phyloP scores from a whole-genome alignment of 2,888 invertebrate species.

The Cheilosia scutellata region DNA sequence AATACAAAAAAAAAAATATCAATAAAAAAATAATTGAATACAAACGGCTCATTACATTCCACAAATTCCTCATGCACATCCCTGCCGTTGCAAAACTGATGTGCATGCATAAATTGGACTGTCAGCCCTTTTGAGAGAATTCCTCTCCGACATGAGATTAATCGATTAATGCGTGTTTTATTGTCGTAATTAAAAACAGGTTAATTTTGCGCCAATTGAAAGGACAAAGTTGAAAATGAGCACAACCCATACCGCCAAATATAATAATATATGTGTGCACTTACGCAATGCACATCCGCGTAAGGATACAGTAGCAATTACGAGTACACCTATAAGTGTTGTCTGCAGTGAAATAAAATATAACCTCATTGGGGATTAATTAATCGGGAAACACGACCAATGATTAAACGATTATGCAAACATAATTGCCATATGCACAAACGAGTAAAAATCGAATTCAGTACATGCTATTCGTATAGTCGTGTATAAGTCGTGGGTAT shows the following conservation, averaged over 20 bases:
- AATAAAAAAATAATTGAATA: slow-evolving; percentile 47
- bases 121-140: slow-evolving; percentile 21
- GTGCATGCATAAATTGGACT: slow-evolving; percentile 3
- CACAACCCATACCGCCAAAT: background rate
- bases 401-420: slow-evolving; percentile 57
- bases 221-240: slow-evolving; percentile 3
- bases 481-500: background rate
- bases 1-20: slow-evolving; percentile 4
- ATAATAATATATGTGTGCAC: background rate
- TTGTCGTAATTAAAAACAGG: slow-evolving; percentile 61
- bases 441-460: background rate
- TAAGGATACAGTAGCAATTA: background rate
- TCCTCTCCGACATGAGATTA: slow-evolving; percentile 27
- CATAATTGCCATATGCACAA: slow-evolving; percentile 37
- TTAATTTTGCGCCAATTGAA: slow-evolving; percentile 41
- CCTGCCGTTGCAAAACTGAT: background rate
- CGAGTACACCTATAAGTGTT: background rate
- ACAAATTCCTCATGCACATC: background rate
- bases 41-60: slow-evolving; percentile 45
- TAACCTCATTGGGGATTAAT: slow-evolving; percentile 37
- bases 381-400: slow-evolving; percentile 50
- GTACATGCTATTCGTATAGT: background rate
- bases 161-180: slow-evolving; percentile 52
- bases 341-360: slow-evolving; percentile 12
- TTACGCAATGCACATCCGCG: background rate